Evolutionary conservation across 1,140 invertebrate genomes (phyloP).

Genomic region (Zeugodacus cucurbitae): DNA sequence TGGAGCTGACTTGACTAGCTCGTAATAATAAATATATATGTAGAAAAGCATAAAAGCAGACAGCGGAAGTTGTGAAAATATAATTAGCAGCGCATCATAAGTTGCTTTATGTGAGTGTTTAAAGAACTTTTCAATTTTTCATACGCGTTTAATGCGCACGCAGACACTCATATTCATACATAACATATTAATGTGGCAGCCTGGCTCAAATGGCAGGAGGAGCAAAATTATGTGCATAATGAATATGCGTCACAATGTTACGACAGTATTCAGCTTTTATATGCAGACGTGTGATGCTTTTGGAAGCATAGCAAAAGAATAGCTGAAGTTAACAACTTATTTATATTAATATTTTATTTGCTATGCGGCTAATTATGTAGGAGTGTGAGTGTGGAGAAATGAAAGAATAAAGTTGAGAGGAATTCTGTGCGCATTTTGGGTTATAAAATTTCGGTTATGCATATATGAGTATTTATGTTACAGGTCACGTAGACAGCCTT

Average conservation of each 20-base stretch:
- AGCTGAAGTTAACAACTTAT: neutral
- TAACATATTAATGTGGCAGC: neutral
- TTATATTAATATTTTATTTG: conserved; percentile 2
- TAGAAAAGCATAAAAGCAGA: neutral
- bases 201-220: neutral
- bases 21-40: neutral
- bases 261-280: neutral
- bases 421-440: neutral
- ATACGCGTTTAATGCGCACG: neutral
- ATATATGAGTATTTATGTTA: neutral
- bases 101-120: neutral
- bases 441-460: neutral
- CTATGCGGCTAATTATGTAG: neutral
- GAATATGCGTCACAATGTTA: neutral
- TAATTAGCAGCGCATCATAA: conserved; percentile 22
- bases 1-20: neutral
- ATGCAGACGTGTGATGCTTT: neutral
- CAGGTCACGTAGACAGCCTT: too few relatives aligned
- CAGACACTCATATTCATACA: neutral
- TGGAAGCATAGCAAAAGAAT: neutral
- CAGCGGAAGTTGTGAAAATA: conserved; percentile 9
- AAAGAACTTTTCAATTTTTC: conserved; percentile 7
- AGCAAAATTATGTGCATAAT: neutral
- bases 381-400: neutral
- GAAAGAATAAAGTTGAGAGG: neutral